These are phyloP conservation scores for Potorous gilbertii DNA, from an alignment of 2,797 vertebrate genomes.

Conservation along the genomic window DNA sequence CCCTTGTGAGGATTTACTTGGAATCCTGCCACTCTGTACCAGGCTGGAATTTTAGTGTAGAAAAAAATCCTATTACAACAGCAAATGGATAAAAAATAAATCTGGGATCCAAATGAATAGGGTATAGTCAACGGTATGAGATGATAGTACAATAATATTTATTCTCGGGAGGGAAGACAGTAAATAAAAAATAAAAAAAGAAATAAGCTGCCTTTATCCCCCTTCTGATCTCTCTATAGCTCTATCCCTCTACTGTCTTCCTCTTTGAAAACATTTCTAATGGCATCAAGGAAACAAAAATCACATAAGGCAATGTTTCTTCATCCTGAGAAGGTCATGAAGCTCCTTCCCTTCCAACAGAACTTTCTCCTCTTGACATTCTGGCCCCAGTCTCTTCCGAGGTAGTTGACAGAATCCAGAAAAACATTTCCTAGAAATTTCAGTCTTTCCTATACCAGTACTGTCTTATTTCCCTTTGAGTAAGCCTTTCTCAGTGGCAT, in stretches of 20 bases:
- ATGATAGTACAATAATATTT: conserved; percentile 12
- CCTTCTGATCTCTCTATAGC: background rate
- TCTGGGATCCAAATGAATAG: conserved; percentile 14
- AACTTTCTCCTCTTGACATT: too few species aligned
- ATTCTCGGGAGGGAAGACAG: conserved; percentile 9
- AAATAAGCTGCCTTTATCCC: conserved; percentile 16
- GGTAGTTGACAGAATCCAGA: too few species aligned
- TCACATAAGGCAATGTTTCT: too few species aligned
- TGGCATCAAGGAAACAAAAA: too few species aligned
- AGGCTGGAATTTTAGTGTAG: background rate
- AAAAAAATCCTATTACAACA: conserved; percentile 13
- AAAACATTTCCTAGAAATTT: too few species aligned
- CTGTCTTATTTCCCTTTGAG: too few species aligned
- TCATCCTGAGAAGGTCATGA: too few species aligned
- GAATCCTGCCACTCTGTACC: background rate
- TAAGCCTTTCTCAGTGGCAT: too few species aligned
- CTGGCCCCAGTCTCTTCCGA: too few species aligned
- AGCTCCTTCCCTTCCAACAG: too few species aligned
- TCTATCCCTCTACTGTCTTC: background rate
- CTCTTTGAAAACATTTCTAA: too few species aligned
- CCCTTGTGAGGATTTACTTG: background rate
- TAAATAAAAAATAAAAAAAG: conserved; percentile 3
- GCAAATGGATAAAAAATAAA: background rate
- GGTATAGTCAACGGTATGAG: background rate
- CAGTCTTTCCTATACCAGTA: too few species aligned